Evolutionary conservation across 2,888 invertebrate genomes (phyloP).

Genomic region (Rotaria magnacalcarata): DNA sequence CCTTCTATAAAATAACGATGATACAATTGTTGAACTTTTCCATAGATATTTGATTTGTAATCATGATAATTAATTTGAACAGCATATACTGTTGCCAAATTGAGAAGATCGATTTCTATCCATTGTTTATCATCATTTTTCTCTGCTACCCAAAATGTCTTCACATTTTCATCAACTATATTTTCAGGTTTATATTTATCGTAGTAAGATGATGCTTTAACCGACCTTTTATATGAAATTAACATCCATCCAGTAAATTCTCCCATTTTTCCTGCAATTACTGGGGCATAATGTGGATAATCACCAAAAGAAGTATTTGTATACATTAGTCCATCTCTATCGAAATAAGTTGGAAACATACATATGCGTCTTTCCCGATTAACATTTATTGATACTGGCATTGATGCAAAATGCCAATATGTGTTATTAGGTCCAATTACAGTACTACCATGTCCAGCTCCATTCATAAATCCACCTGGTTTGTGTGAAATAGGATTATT

Average conservation of each 20-base stretch:
- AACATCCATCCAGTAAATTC: constrained; percentile 18
- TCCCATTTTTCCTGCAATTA: neutral
- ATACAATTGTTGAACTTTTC: neutral
- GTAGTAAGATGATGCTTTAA: neutral
- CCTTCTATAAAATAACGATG: constrained; percentile 11
- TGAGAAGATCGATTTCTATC: neutral
- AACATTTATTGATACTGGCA: neutral
- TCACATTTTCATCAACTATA: constrained; percentile 1
- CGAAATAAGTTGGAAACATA: constrained; percentile 17
- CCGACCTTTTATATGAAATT: neutral
- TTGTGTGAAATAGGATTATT: constrained; percentile 1
- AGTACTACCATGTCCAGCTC: constrained; percentile 27
- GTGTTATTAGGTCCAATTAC: neutral
- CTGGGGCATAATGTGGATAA: neutral
- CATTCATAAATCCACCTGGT: constrained; percentile 29
- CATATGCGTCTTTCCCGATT: constrained; percentile 17
- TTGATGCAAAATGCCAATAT: constrained; percentile 22
- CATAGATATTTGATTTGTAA: neutral
- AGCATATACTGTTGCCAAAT: neutral
- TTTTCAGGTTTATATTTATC: neutral
- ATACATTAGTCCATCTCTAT: neutral
- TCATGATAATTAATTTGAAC: constrained; percentile 22
- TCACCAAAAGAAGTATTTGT: neutral
- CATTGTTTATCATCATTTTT: neutral
- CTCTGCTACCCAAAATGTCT: constrained; percentile 21